Base-by-base conservation (phyloP, 2,113 vertebrate species). In the Trogon surrucura region DNA sequence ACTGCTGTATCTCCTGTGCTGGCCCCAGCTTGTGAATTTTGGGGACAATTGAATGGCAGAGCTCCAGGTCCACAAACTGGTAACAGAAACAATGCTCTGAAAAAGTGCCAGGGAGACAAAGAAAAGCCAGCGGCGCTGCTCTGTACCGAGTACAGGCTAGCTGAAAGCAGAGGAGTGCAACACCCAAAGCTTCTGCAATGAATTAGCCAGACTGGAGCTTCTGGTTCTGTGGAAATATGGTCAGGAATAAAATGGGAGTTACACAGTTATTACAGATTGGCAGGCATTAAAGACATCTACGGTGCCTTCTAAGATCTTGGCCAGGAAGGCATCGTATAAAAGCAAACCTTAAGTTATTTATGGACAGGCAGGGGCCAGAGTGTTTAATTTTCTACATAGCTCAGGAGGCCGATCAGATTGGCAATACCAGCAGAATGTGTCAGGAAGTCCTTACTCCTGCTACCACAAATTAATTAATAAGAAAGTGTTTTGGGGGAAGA, bases 311-410 rank as follows among this genome's bases (percentile, higher is more conserved):
- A 48, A 93, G 60, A 65, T 53, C 48, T 71, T 72, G 89, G 80
- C 93, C 73, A 57, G 65, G 89, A 84, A 93, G 73, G 23, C 30
- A 45, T 87, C 23, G 1, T 74, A 45, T 30, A 83, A 93, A 93
- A 94, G 74, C 77, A 87, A 86, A 53, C 66, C 81, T 67, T 6
- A 56, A 56, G 77, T 93, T 94, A 85, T 96, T 95, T 92, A 95
- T 81, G 91, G 69, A 29, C 53, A 64, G 56, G 27, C 84, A 91
- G 70, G 84, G 38, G 61, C 53, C 79, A 72, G 67, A 87, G 95
- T 47, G 93, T 93, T 95, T 95, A 27, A 95, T 96, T 91, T 84
- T 95, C 61, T 60, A 25, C 38, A 69, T 74, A 57, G 45, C 80
- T 96, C 77, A 48, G 69, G 38, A 86, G 65, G 56, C 91, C 64